Conservation (phyloP, 2,113 vertebrate genomes). For the Alexandromys fortis region DNA sequence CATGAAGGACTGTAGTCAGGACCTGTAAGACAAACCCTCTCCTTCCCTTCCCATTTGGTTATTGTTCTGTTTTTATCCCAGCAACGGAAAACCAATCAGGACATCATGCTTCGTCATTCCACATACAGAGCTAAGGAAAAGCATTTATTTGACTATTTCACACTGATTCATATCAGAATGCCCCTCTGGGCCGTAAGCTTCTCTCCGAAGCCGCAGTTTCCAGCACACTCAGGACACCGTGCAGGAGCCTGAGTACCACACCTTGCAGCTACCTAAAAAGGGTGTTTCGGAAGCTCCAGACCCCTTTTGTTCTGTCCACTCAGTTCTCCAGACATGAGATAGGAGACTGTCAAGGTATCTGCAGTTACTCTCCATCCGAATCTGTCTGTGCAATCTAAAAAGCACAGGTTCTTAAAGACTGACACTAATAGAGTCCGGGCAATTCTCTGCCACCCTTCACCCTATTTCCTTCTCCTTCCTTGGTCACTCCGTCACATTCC, state of each 20-base stretch:
- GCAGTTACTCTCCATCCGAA: background rate
- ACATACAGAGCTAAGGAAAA: background rate
- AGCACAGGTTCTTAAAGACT: background rate
- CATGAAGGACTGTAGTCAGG: background rate
- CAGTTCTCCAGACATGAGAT: background rate
- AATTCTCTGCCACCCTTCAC: background rate
- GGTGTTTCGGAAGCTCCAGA: background rate
- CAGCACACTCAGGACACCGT: background rate
- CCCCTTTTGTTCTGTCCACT: background rate
- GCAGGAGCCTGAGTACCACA: background rate
- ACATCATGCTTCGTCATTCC: background rate
- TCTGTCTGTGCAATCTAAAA: background rate
- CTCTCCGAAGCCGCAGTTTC: background rate
- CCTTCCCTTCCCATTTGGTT: background rate
- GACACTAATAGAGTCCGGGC: background rate
- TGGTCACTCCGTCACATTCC: background rate
- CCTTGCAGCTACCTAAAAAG: background rate
- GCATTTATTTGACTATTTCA: background rate
- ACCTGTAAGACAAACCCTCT: background rate
- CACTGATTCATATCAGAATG: background rate
- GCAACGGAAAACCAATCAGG: background rate
- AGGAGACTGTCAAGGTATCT: background rate
- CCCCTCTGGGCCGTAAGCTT: background rate
- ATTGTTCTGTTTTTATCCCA: background rate
- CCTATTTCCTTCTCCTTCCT: background rate